These are phyloP conservation scores for Sinocyclocheilus maitianheensis DNA, from an alignment of 2,113 vertebrate genomes.

Conservation along the genomic window DNA sequence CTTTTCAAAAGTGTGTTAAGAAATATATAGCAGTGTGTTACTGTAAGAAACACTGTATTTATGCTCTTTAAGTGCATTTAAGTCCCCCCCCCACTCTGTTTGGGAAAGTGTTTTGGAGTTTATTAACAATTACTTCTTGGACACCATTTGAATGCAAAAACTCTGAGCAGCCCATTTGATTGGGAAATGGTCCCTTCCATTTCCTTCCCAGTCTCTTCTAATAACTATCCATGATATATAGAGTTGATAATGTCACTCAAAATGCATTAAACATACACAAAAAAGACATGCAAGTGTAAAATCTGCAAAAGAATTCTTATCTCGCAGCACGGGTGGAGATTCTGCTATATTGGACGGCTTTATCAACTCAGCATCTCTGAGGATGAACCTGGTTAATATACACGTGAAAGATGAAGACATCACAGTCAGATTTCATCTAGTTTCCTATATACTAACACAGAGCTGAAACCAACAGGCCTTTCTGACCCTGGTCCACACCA, in stretches of 20 bases:
- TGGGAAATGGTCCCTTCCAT: background rate
- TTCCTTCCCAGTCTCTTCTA: background rate
- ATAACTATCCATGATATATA: constrained; percentile 7
- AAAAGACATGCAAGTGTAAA: background rate
- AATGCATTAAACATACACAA: background rate
- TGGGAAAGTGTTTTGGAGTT: background rate
- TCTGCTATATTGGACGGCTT: constrained; percentile 18
- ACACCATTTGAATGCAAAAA: background rate
- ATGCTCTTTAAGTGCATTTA: too few relatives aligned
- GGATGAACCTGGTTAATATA: constrained; percentile 24
- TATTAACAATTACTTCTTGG: background rate
- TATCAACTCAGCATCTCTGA: background rate
- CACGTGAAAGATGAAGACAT: constrained; percentile 21
- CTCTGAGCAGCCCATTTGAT: background rate
- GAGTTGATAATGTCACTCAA: constrained; percentile 4
- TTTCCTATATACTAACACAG: background rate
- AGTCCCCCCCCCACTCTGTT: background rate
- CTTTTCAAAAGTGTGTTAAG: too few relatives aligned
- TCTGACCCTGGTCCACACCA: constrained; percentile 10
- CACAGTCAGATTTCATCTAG: constrained; percentile 17
- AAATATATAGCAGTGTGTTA: too few relatives aligned
- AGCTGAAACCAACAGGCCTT: background rate
- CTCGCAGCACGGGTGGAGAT: background rate
- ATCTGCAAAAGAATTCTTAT: constrained; percentile 10
- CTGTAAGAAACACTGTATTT: too few relatives aligned